A percentile compares a stretch with the other conserved stretches of the same genome.
phyloP scores from a whole-genome alignment of 2,797 vertebrate genomes.

The Schizopygopsis malacanthus region DNA sequence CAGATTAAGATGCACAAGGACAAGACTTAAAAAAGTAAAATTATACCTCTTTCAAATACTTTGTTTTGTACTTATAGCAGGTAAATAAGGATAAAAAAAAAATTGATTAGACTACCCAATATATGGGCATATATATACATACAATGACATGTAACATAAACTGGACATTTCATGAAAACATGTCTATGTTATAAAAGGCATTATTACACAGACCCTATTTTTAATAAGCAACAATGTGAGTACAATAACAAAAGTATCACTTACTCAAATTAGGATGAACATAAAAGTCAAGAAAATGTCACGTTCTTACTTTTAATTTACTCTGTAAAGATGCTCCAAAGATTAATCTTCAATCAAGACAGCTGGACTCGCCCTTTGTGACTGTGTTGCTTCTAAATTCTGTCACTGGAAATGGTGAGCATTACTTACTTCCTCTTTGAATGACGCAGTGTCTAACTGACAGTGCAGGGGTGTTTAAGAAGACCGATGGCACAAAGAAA shows the following conservation, averaged over 20 bases:
- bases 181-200: background rate
- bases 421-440: slow-evolving; percentile 48
- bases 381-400: background rate
- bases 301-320: slow-evolving; percentile 24
- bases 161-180: background rate
- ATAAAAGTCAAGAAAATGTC: background rate
- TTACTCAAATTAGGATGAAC: background rate
- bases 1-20: background rate
- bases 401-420: background rate
- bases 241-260: background rate
- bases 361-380: background rate
- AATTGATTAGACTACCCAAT: background rate
- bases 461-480: background rate
- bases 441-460: background rate
- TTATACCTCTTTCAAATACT: background rate
- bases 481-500: background rate
- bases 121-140: background rate
- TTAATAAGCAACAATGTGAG: background rate
- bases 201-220: background rate
- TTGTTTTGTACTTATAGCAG: too few relatives aligned
- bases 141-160: background rate
- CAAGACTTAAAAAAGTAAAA: background rate
- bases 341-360: slow-evolving; percentile 21
- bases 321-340: background rate
- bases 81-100: background rate